Evolutionary conservation across 2,888 invertebrate species (phyloP).

Genomic region (Mongoloraphidia duomilia): DNA sequence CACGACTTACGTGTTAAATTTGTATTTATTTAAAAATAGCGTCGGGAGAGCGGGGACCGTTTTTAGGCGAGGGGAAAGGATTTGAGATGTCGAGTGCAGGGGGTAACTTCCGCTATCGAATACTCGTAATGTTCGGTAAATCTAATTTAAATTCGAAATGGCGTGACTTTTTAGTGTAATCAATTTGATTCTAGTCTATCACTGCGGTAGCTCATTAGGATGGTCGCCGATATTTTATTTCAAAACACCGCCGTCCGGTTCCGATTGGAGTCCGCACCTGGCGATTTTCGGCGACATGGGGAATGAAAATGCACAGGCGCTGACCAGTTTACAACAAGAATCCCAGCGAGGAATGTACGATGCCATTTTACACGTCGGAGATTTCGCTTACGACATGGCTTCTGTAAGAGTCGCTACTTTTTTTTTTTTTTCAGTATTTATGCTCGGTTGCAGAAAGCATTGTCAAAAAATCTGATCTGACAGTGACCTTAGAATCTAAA

Average conservation of each 20-base stretch:
- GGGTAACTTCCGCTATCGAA: no score
- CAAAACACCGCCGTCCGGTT: conserved; percentile 48
- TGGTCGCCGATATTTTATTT: conserved; percentile 76
- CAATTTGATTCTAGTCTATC: conserved; percentile 44
- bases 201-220: conserved; percentile 62
- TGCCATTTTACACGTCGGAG: conserved; percentile 81
- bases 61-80: no score
- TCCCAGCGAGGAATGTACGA: conserved; percentile 68
- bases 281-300: conserved; percentile 94
- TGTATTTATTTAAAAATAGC: no score
- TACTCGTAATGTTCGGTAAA: no score
- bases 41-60: no score
- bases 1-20: no score
- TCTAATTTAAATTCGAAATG: no score
- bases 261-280: conserved; percentile 62
- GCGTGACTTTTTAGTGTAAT: background rate
- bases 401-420: conserved; percentile 29
- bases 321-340: conserved; percentile 73
- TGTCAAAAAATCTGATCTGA: no score
- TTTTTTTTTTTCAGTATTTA: background rate
- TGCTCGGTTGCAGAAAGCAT: no score
- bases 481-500: no score
- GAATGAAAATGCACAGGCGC: conserved; percentile 75
- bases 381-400: conserved; percentile 92
- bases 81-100: no score